A percentile compares a stretch with the other conserved stretches of the same genome.
phyloP scores from a whole-genome alignment of 2,113 vertebrate species.

The Rattus norvegicus region GRCr8 NC_086024.1:42759001-42759500 shows the following conservation, averaged over 20 bases:
- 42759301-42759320: not conserved
- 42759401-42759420: not conserved
- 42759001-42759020: not conserved
- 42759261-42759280: not conserved
- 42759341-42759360: not conserved
- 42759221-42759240: not conserved
- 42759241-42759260: not conserved
- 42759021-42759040: not conserved
- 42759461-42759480: not conserved
- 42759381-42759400: not conserved
- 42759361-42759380: not conserved
- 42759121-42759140: not conserved
- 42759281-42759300: constrained; percentile 40
- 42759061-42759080: not conserved
- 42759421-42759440: not conserved
- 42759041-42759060: not conserved
- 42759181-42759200: not conserved
- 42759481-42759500: not conserved
- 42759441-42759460: constrained; percentile 14
- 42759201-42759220: not conserved
- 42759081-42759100: no score
- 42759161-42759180: not conserved
- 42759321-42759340: not conserved
- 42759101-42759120: no score
- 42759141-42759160: not conserved